These are phyloP conservation scores for Periphyllus acericola DNA, from an alignment of 2,888 invertebrate species.

Conservation along the genomic window DNA sequence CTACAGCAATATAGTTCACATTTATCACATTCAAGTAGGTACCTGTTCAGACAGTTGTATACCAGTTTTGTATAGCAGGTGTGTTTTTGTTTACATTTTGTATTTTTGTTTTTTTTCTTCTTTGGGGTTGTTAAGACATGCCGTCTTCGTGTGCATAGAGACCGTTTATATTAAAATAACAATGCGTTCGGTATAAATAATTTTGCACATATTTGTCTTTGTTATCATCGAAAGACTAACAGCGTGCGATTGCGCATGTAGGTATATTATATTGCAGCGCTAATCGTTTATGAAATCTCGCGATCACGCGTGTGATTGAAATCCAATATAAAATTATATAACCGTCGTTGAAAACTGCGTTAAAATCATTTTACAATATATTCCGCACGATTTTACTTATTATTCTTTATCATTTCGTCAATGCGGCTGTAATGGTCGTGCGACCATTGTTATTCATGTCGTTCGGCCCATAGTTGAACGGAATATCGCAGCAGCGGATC, in stretches of 20 bases:
- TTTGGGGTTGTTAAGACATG: conserved; percentile 19
- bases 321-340: background rate
- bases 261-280: background rate
- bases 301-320: background rate
- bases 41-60: background rate
- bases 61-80: background rate
- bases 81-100: background rate
- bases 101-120: background rate
- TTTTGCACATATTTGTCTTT: background rate
- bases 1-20: background rate
- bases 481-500: conserved; percentile 4
- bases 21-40: conserved; percentile 12
- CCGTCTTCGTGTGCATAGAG: background rate
- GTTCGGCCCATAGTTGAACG: background rate
- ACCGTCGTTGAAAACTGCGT: background rate
- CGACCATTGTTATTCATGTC: background rate
- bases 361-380: background rate
- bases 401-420: background rate
- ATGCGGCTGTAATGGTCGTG: background rate
- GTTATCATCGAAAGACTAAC: background rate
- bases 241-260: background rate
- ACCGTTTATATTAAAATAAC: background rate
- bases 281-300: background rate
- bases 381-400: background rate
- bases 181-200: background rate